Conservation (phyloP, 2,797 vertebrate genomes). For the Mormyrops boulengeri region DNA sequence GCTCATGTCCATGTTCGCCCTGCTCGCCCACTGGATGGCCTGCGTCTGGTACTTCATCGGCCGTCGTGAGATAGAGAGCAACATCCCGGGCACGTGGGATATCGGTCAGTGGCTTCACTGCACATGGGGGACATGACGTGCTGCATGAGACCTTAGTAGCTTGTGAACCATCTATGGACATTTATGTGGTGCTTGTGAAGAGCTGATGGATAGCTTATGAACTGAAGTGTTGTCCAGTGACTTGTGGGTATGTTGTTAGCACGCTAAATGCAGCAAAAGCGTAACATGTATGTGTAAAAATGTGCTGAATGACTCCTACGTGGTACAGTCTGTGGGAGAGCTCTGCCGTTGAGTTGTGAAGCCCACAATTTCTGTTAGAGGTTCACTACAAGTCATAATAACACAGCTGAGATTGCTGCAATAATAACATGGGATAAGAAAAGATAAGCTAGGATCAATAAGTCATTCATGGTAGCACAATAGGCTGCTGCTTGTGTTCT, state of each 20-base stretch:
- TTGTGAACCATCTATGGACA: not conserved
- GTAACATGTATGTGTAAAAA: not conserved
- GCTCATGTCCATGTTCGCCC: slow-evolving; percentile 79
- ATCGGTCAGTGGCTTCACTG: slow-evolving; percentile 55
- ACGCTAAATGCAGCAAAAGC: not conserved
- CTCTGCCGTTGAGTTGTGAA: not conserved
- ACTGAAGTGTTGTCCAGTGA: not conserved
- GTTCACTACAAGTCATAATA: not conserved
- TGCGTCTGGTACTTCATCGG: slow-evolving; percentile 82
- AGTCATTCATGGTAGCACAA: not conserved
- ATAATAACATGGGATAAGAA: not conserved
- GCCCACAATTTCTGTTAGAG: not conserved
- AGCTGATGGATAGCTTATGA: not conserved
- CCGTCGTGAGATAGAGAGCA: slow-evolving; percentile 69
- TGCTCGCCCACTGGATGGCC: slow-evolving; percentile 83
- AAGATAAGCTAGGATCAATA: not conserved
- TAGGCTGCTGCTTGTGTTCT: not conserved
- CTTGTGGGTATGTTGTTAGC: not conserved
- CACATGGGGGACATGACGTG: not conserved
- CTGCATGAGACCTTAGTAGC: not conserved
- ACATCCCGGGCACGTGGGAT: slow-evolving; percentile 61
- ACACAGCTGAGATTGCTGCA: not conserved
- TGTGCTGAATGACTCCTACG: not conserved
- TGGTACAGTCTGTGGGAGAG: not conserved
- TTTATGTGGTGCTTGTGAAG: not conserved